Conservation (phyloP, 1,140 invertebrate genomes). For the Zaprionus gabonicus region DNA sequence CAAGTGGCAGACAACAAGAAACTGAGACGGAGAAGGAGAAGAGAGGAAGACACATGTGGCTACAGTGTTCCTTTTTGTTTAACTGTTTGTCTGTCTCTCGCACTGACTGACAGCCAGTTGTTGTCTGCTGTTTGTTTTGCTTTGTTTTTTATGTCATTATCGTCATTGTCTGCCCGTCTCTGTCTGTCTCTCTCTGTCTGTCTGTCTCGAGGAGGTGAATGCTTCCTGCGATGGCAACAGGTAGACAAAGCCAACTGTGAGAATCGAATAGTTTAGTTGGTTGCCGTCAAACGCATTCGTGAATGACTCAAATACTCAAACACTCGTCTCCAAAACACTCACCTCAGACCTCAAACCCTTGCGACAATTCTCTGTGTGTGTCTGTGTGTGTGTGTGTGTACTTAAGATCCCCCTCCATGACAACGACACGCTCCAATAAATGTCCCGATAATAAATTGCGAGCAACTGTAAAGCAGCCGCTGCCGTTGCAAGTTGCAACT, state of each 20-base stretch:
- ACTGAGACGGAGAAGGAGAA: constrained; percentile 46
- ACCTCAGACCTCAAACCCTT: constrained; percentile 47
- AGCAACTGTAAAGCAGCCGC: constrained; percentile 4
- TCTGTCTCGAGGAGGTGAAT: constrained; percentile 63
- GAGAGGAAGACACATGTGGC: constrained; percentile 50
- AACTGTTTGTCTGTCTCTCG: constrained; percentile 44
- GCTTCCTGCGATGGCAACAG: constrained; percentile 82
- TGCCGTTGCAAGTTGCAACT: background rate
- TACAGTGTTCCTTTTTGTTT: constrained; percentile 73
- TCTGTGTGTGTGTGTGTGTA: constrained; percentile 19
- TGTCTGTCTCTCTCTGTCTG: constrained; percentile 22
- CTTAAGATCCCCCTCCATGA: constrained; percentile 40
- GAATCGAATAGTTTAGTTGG: constrained; percentile 53
- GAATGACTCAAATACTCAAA: constrained; percentile 52
- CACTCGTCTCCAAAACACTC: background rate
- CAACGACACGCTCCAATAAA: constrained; percentile 74
- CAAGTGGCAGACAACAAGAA: constrained; percentile 67
- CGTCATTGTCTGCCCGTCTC: constrained; percentile 62
- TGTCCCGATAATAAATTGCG: constrained; percentile 79
- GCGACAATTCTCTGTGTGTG: constrained; percentile 65
- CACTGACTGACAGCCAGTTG: constrained; percentile 27
- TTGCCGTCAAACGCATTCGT: constrained; percentile 59
- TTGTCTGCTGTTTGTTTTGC: constrained; percentile 56
- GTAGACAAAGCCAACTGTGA: constrained; percentile 73
- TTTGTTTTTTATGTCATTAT: constrained; percentile 80